Percentiles rank a stretch among this genome's conserved stretches.
These are phyloP conservation scores for Batillaria attramentaria DNA, from an alignment of 1,140 invertebrate genomes.

Conservation along the genomic window DNA sequence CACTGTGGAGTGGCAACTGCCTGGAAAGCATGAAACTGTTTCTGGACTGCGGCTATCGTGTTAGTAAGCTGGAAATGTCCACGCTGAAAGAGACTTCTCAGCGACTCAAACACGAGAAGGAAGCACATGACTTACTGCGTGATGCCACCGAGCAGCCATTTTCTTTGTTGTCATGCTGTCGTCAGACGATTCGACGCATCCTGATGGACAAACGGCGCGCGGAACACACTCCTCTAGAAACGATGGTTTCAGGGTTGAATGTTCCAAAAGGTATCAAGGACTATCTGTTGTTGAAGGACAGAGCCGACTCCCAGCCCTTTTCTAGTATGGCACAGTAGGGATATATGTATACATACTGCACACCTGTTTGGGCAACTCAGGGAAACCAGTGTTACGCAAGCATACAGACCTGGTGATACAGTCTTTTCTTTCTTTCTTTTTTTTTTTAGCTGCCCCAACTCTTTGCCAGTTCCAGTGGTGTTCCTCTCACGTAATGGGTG, in stretches of 20 bases:
- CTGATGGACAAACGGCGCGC: not conserved
- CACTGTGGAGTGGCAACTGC: slow-evolving; percentile 29
- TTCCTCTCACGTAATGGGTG: too few relatives aligned
- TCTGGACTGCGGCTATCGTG: slow-evolving; percentile 30
- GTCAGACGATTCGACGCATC: not conserved
- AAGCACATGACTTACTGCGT: not conserved
- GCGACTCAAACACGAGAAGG: not conserved
- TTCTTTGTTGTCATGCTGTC: not conserved
- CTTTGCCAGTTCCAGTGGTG: too few relatives aligned
- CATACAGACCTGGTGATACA: too few relatives aligned
- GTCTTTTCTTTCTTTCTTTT: too few relatives aligned
- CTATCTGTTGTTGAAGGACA: not conserved
- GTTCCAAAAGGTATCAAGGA: not conserved
- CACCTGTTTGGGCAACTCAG: too few relatives aligned
- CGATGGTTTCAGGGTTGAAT: not conserved
- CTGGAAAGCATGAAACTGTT: slow-evolving; percentile 35
- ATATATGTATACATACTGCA: too few relatives aligned
- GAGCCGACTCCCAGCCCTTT: too few relatives aligned
- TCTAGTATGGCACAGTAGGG: too few relatives aligned
- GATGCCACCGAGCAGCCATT: not conserved
- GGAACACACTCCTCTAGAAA: not conserved
- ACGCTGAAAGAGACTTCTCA: not conserved
- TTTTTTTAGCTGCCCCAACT: too few relatives aligned
- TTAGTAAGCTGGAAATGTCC: not conserved
- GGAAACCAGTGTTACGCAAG: too few relatives aligned